Conservation (phyloP, 2,113 vertebrate species). For the Petromus typicus region DNA sequence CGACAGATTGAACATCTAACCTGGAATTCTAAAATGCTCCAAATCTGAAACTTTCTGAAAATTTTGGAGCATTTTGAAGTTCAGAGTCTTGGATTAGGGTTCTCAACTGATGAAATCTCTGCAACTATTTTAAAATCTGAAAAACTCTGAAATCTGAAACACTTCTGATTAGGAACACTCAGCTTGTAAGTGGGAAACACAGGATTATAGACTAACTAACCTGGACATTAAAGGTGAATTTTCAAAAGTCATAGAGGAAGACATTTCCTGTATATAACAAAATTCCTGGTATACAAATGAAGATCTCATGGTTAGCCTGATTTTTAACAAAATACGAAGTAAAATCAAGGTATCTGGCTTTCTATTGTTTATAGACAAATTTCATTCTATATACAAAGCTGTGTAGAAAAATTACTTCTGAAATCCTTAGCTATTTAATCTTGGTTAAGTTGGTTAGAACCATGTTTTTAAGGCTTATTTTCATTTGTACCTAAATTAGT, state of each 20-base stretch:
- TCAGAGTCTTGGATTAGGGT: background rate
- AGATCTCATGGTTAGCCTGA: background rate
- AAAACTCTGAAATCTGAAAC: background rate
- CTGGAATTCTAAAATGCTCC: background rate
- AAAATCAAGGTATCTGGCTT: background rate
- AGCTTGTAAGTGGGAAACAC: background rate
- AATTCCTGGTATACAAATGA: background rate
- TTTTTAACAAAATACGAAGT: background rate
- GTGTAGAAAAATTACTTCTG: background rate
- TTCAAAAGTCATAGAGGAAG: slow-evolving; percentile 1
- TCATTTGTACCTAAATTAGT: background rate
- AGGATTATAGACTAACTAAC: background rate
- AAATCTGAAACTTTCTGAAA: background rate
- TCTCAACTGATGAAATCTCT: background rate
- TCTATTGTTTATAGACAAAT: background rate
- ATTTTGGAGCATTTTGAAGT: background rate
- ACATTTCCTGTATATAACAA: slow-evolving; percentile 14
- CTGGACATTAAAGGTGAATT: slow-evolving; percentile 18
- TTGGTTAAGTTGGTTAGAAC: background rate
- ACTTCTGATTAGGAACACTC: background rate
- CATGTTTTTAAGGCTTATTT: background rate
- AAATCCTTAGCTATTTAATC: background rate
- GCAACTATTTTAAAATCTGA: background rate
- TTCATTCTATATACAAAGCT: background rate
- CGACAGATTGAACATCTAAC: background rate